Conservation (phyloP, 2,797 vertebrate genomes). For the Bovichtus diacanthus region DNA sequence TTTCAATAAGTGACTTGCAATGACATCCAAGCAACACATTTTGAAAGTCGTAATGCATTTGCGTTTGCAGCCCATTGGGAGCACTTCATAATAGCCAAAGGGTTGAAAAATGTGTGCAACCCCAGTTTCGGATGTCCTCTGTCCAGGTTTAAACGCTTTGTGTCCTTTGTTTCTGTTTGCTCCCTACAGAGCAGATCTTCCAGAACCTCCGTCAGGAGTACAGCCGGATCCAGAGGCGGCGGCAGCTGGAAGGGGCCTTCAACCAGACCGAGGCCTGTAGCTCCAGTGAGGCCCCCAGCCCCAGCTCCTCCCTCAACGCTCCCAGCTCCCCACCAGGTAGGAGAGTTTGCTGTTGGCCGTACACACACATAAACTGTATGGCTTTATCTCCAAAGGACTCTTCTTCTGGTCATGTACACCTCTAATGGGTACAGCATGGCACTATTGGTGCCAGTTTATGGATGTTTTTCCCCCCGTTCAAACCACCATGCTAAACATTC, state of each 20-base stretch:
- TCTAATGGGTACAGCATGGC: not conserved
- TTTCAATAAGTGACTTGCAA: not conserved
- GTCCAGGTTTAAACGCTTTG: not conserved
- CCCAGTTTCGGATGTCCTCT: not conserved
- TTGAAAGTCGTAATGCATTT: conserved; percentile 1
- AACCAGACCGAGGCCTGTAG: conserved; percentile 89
- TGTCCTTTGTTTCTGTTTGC: conserved; percentile 18
- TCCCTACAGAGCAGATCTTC: conserved; percentile 91
- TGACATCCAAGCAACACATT: not conserved
- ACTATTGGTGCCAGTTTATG: not conserved
- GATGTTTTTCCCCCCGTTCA: not conserved
- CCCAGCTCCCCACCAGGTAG: conserved; percentile 92
- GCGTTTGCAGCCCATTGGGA: not conserved
- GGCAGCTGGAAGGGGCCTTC: conserved; percentile 93
- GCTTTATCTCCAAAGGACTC: not conserved
- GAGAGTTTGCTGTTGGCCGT: not conserved
- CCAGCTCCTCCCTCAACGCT: conserved; percentile 85
- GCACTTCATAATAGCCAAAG: accelerated
- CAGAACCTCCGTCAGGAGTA: conserved; percentile 95
- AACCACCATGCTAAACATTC: not conserved
- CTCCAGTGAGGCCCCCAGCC: conserved; percentile 86
- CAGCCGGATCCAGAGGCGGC: conserved; percentile 92
- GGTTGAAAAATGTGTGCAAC: not conserved
- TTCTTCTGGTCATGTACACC: not conserved
- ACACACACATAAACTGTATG: not conserved